Evolutionary conservation across 2,113 vertebrate genomes (phyloP).

Genomic region (Tyrannus savana): DNA sequence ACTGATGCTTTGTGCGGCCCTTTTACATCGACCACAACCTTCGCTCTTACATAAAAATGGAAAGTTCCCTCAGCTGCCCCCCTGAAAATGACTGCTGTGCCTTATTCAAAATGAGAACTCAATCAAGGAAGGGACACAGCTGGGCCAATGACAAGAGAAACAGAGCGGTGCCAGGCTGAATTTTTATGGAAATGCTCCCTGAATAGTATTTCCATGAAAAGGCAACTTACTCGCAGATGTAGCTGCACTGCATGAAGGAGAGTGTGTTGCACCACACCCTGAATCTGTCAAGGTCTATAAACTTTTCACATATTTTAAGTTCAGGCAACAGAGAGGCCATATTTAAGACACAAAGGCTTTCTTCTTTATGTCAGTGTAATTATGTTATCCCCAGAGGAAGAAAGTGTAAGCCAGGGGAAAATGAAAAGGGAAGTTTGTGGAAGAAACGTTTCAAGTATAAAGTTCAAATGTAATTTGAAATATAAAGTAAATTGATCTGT

Average conservation of each 20-base stretch:
- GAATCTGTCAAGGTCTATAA: slow-evolving; percentile 34
- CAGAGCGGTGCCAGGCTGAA: slow-evolving; percentile 33
- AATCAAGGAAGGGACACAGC: slow-evolving; percentile 64
- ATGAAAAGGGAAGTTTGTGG: background rate
- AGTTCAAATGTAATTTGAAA: slow-evolving; percentile 15
- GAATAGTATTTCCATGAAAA: slow-evolving; percentile 67
- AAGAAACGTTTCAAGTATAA: background rate
- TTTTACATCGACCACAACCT: background rate
- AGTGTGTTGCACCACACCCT: slow-evolving; percentile 23
- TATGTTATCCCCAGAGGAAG: background rate
- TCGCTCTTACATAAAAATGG: slow-evolving; percentile 53
- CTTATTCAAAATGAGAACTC: slow-evolving; percentile 58
- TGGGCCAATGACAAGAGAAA: slow-evolving; percentile 72
- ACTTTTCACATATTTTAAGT: slow-evolving; percentile 38
- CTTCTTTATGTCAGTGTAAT: slow-evolving; percentile 15
- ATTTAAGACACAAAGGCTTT: slow-evolving; percentile 36
- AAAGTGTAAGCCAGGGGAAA: background rate
- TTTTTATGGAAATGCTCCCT: slow-evolving; percentile 68
- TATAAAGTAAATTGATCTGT: background rate
- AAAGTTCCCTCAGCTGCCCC: background rate
- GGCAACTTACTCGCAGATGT: slow-evolving; percentile 44
- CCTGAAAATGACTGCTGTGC: slow-evolving; percentile 15
- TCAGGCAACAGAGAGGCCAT: background rate
- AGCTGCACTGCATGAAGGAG: background rate
- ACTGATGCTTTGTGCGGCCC: background rate